Percentiles rank a stretch among this genome's conserved stretches.
Conservation (phyloP, 2,888 invertebrate species). For the Nemapogon koenigi region DNA sequence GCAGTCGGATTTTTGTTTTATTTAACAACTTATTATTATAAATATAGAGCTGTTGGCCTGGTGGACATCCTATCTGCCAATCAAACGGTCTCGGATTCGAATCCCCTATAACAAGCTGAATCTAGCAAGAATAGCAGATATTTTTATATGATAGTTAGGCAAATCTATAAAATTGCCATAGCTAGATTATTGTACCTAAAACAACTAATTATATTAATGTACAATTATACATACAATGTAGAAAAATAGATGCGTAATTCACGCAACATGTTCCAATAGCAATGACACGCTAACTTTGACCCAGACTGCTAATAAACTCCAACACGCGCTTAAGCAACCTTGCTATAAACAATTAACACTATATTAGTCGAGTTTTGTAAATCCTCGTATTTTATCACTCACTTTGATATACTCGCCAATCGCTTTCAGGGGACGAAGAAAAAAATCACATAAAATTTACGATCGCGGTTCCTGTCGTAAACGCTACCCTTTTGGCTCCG, state of each 20-base stretch:
- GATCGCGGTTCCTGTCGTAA: slow-evolving; percentile 22
- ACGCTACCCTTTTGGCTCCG: slow-evolving; percentile 11
- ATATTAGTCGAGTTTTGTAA: background rate
- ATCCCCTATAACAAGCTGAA: too few species aligned
- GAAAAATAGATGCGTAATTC: slow-evolving; percentile 13
- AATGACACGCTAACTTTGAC: slow-evolving; percentile 22
- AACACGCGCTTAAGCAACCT: slow-evolving; percentile 24
- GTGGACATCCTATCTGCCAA: too few species aligned
- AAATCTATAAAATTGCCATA: too few species aligned
- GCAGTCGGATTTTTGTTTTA: too few species aligned
- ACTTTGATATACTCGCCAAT: background rate
- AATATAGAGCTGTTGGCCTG: too few species aligned
- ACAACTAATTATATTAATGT: too few species aligned
- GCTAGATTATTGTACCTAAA: too few species aligned
- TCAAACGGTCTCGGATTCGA: too few species aligned
- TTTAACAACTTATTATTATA: too few species aligned
- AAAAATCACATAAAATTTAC: slow-evolving; percentile 45
- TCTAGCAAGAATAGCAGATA: too few species aligned
- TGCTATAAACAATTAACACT: slow-evolving; percentile 13
- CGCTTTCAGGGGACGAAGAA: background rate
- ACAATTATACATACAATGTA: too few species aligned
- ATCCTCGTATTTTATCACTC: background rate
- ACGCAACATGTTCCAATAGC: background rate
- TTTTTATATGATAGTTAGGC: too few species aligned
- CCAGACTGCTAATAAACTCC: slow-evolving; percentile 21